phyloP scores from a whole-genome alignment of 2,888 invertebrate genomes.

The Sepiola atlantica region DNA sequence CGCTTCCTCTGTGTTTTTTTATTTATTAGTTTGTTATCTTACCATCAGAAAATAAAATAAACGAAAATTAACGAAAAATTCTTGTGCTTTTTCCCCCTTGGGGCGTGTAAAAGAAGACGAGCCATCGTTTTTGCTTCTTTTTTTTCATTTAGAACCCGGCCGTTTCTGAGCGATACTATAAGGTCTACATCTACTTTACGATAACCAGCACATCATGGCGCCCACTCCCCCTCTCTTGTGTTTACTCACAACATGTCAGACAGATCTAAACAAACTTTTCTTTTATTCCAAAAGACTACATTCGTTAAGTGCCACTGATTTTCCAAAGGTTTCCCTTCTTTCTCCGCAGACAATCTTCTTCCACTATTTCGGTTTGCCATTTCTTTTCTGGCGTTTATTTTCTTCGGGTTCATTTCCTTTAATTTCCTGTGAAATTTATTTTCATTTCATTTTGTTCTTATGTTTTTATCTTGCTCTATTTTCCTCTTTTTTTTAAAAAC shows the following conservation, averaged over 20 bases:
- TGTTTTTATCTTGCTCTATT: no score
- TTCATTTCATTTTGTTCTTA: not conserved
- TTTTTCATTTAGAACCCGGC: not conserved
- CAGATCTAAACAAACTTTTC: conserved; percentile 8
- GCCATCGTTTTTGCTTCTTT: not conserved
- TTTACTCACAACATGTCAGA: conserved; percentile 19
- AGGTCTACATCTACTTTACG: conserved; percentile 2
- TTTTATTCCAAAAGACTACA: conserved; percentile 32
- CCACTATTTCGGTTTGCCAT: not conserved
- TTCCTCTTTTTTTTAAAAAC: no score
- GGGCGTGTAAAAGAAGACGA: conserved; percentile 10
- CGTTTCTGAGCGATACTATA: not conserved
- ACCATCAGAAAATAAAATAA: not conserved
- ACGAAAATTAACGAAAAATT: not conserved
- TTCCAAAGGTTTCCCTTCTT: conserved; percentile 22
- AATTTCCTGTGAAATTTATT: not conserved
- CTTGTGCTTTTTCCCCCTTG: not conserved
- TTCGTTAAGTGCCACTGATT: not conserved
- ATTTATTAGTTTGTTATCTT: not conserved
- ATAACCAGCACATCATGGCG: conserved; percentile 18
- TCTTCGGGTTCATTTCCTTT: not conserved
- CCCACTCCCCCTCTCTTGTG: not conserved
- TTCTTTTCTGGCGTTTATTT: not conserved
- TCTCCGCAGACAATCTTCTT: not conserved
- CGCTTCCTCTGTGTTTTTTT: not conserved